Evolutionary conservation across 1,140 invertebrate genomes (phyloP).

Genomic region (Drosophila sucinea): DNA sequence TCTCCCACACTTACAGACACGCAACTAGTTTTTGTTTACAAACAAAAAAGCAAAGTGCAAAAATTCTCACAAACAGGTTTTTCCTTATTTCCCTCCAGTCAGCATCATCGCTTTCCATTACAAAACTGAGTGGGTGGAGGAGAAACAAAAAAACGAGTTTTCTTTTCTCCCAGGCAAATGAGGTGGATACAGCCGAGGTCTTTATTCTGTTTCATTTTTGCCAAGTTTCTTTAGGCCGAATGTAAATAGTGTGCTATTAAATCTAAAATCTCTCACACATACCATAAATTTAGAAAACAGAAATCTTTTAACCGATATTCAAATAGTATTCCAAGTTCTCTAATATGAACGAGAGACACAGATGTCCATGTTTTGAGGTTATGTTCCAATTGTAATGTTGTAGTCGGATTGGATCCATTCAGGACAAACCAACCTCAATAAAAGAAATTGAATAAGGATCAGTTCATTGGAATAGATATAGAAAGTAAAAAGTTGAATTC

Average conservation of each 20-base stretch:
- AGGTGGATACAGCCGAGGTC: background rate
- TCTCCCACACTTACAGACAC: constrained; percentile 37
- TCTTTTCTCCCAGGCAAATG: constrained; percentile 14
- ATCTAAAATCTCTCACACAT: background rate
- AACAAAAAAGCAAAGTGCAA: constrained; percentile 63
- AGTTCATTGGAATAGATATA: no score
- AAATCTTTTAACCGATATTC: no score
- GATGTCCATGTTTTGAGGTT: no score
- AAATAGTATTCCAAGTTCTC: no score
- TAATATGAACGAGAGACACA: no score
- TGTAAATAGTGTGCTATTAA: background rate
- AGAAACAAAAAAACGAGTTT: background rate
- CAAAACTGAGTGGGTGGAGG: background rate
- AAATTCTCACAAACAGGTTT: constrained; percentile 44
- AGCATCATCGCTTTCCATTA: background rate
- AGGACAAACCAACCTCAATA: no score
- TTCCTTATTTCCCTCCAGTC: constrained; percentile 31
- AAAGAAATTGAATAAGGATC: no score
- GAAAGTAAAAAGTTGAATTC: no score
- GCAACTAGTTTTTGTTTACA: constrained; percentile 78
- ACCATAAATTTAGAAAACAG: no score
- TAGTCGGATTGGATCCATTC: no score
- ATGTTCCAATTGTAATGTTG: no score
- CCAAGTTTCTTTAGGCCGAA: background rate
- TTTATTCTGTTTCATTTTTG: background rate